These are phyloP conservation scores for Telenomus remus DNA, from an alignment of 1,140 invertebrate genomes.

Conservation along the genomic window DNA sequence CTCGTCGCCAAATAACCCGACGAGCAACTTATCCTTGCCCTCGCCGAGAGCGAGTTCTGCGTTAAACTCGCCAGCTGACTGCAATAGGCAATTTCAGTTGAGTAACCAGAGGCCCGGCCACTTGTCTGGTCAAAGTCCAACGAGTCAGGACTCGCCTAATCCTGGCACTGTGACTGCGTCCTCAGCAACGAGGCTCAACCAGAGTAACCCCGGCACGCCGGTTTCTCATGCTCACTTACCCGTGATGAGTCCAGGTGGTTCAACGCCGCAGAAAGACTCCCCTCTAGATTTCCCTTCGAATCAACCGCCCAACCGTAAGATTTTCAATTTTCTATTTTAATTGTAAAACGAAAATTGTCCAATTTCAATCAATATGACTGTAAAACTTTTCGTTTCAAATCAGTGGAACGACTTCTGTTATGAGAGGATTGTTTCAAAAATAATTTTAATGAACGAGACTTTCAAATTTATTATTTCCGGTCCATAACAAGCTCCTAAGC, in stretches of 20 bases:
- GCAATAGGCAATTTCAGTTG: slow-evolving; percentile 74
- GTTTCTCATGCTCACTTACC: slow-evolving; percentile 80
- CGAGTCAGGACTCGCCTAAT: slow-evolving; percentile 77
- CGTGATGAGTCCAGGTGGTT: slow-evolving; percentile 73
- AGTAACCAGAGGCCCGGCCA: slow-evolving; percentile 74
- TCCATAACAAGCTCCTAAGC: slow-evolving; percentile 16
- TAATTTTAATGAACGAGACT: slow-evolving; percentile 21
- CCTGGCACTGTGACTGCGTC: slow-evolving; percentile 67
- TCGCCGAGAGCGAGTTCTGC: slow-evolving; percentile 82
- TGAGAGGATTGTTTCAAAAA: slow-evolving; percentile 13
- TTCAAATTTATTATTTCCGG: slow-evolving; percentile 33
- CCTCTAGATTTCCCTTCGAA: slow-evolving; percentile 69
- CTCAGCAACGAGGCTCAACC: slow-evolving; percentile 76
- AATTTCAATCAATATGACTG: not conserved
- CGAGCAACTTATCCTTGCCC: slow-evolving; percentile 82
- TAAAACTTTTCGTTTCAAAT: too few relatives aligned
- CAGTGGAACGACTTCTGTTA: not conserved
- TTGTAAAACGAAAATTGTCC: too few relatives aligned
- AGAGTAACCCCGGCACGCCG: slow-evolving; percentile 84
- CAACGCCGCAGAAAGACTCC: slow-evolving; percentile 70
- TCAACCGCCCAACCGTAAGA: slow-evolving; percentile 71
- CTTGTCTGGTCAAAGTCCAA: slow-evolving; percentile 80
- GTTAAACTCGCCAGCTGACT: slow-evolving; percentile 82
- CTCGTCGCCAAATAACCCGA: slow-evolving; percentile 82
- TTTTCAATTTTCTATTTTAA: not conserved